Base-by-base conservation (phyloP, 2,113 vertebrate species). In the Prinia subflava region DNA sequence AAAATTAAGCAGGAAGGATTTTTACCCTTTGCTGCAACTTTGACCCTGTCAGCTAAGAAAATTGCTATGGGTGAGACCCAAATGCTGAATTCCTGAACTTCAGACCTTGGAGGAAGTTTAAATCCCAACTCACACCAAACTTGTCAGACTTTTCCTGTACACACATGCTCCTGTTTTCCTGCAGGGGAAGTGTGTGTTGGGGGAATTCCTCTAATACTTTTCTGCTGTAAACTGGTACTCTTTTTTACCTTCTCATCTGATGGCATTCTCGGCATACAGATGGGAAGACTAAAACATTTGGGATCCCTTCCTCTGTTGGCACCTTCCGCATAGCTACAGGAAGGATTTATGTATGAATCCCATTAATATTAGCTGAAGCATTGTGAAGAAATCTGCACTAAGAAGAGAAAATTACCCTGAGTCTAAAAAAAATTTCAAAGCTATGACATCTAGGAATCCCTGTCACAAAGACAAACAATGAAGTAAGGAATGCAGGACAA, bases 401-500 rank as follows among this genome's bases (percentile, higher is more conserved):
- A 52, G 37, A 94, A 60, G 15, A 83, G 33, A 88, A 47, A 42
- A 86, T 37, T 9, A 81, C 22, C 63, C 52, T 2, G 33, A 47
- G 69, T 81, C 80, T 31, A 55, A 97, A 65, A 73, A 96, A 96
- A 64, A 53, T 2, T 4, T 56, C 64, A 74, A 65, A 94, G 39
- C 67, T 92, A 44, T 95, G 67, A 94, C 37, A 74, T 80, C n/a
- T 88, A 78, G 37, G 49, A 64, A 88, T 13, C 15, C 47, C 44
- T 63, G 56, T 49, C 52, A 87, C 2, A 8, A 81, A 70, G 65
- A n/a, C 9, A 92, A 94, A 89, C 3, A 87, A 87, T 87, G 56
- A 15, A 94, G 28, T 85, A 95, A 94, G 41, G 89, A 92, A 86
- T 33, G 55, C 21, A 64, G 44, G 28, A 89, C 25, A 56, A 27